These are phyloP conservation scores for Tachysurus fulvidraco DNA, from an alignment of 2,113 vertebrate species.

Conservation along the genomic window DNA sequence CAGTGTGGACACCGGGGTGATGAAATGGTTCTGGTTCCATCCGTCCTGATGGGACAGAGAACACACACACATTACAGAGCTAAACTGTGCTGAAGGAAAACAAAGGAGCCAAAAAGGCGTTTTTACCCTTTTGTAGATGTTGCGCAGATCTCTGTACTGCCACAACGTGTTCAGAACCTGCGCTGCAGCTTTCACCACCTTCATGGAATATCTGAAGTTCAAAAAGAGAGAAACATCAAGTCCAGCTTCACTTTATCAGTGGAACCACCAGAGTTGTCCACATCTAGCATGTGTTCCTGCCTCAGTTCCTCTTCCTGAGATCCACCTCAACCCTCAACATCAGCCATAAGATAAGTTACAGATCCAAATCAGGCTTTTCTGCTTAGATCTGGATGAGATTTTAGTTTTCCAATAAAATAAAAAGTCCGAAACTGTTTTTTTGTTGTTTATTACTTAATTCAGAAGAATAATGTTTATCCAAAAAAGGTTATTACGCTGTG, in stretches of 20 bases:
- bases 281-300: background rate
- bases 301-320: background rate
- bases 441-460: background rate
- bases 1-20: slow-evolving; percentile 93
- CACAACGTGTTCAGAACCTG: slow-evolving; percentile 96
- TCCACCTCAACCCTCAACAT: background rate
- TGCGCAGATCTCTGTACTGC: slow-evolving; percentile 96
- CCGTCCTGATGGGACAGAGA: slow-evolving; percentile 80
- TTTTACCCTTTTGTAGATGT: slow-evolving; percentile 94
- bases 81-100: background rate
- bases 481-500: background rate
- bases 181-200: slow-evolving; percentile 95
- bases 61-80: slow-evolving; percentile 17
- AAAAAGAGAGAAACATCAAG: background rate
- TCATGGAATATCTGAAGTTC: slow-evolving; percentile 84
- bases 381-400: too few species aligned
- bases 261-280: background rate
- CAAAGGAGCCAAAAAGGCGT: too few species aligned
- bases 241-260: background rate
- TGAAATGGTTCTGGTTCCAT: slow-evolving; percentile 98
- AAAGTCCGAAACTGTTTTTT: background rate
- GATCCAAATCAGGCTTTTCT: too few species aligned
- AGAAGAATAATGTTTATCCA: background rate
- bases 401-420: background rate
- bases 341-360: too few species aligned